Conservation (phyloP, 2,888 invertebrate genomes). For the Gastracanthus pulcherrimus region DNA sequence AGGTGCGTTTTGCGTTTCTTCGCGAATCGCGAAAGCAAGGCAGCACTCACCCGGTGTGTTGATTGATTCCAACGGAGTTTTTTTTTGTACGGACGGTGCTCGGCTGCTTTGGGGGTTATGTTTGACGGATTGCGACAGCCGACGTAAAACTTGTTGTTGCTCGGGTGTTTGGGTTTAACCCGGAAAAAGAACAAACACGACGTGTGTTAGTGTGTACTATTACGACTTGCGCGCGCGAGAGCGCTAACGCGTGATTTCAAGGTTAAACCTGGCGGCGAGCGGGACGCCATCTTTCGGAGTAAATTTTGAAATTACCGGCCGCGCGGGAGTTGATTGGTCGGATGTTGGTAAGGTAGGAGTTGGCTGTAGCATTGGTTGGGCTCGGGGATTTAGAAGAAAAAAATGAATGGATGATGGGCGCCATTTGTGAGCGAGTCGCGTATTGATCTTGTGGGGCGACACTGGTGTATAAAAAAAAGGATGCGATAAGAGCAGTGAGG, state of each 20-base stretch:
- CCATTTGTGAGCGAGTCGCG: background rate
- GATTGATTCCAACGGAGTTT: background rate
- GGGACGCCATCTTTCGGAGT: background rate
- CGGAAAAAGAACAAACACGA: slow-evolving; percentile 34
- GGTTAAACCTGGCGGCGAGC: slow-evolving; percentile 12
- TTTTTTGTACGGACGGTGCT: background rate
- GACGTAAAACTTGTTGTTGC: background rate
- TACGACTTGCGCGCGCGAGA: background rate
- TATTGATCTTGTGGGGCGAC: slow-evolving; percentile 33
- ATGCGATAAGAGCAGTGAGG: background rate
- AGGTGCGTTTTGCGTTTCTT: background rate
- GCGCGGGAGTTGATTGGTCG: background rate
- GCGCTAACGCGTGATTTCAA: slow-evolving; percentile 47
- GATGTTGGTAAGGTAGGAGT: background rate
- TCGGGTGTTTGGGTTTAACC: background rate
- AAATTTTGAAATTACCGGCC: background rate
- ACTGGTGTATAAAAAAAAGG: slow-evolving; percentile 6
- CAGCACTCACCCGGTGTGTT: background rate
- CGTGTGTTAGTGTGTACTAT: too few relatives aligned
- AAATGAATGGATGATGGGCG: background rate
- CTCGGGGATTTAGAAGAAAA: background rate
- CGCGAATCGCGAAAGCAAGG: too few relatives aligned
- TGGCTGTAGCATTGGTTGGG: background rate
- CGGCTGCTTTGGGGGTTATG: background rate
- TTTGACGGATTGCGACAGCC: background rate